Evolutionary conservation across 2,113 vertebrate species (phyloP), one percentile per base, ranked within the genome.

Genomic region (Oryzias javanicus): DNA sequence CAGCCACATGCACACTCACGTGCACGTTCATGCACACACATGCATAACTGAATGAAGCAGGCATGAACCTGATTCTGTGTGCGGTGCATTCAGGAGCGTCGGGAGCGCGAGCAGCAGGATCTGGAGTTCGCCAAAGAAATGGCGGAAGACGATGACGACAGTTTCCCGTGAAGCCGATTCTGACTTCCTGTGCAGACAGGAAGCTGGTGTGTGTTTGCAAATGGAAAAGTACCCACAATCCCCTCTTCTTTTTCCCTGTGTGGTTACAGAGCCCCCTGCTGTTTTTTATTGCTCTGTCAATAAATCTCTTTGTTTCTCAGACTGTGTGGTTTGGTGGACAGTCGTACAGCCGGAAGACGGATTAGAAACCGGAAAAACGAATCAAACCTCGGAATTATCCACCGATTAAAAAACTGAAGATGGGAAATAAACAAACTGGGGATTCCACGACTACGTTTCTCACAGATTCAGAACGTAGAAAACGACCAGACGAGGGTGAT

Each of bases 81-180:
- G 5, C 40, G 42, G 6, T 83, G 60, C 6, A 5, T 72, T 69
- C 87, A 98, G 96, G 97, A 98, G 78, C 94, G 96, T 70, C 91
- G 96, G 29, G 97, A 99, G 70, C 90, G 97, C 0, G 97, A 99
- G 82, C 97, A 99, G 87, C 97, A 99, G 79, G 97, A 99, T 81
- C 89, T 99, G 91, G 97, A 98, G 86, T 99, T 99, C 0, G 96
- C 97, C 15, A 99, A 99, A 89, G 97, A 98, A 89, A 98, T 98
- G 97, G 96, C 96, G 0, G 97, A 99, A 80, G 96, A 99, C 0
- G 97, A 98, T 0, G 97, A 99, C 0, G 97, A 99, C 1, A 96
- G 96, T 70, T 99, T 98, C 70, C 97, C 97, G 1, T 99, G 89
- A 98, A 63, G 41, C 56, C 20, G 24, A 7, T 15, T 14, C 24